A percentile compares a stretch with the other conserved stretches of the same genome.
Evolutionary conservation across 2,888 invertebrate species (phyloP).

Genomic region (Ochlodes sylvanus): DNA sequence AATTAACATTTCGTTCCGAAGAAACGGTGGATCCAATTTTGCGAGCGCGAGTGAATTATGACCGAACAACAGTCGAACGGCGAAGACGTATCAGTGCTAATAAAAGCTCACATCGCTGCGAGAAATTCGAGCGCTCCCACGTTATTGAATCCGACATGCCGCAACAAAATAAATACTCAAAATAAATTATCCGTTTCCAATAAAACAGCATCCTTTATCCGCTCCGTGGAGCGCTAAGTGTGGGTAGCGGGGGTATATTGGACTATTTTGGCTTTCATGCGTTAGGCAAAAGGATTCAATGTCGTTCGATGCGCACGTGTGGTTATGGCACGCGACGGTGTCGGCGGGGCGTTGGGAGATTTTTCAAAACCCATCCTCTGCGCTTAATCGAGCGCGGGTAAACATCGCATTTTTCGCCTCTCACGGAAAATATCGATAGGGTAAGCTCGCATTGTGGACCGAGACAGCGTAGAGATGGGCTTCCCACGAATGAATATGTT

Average conservation of each 20-base stretch:
- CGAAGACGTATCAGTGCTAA: conserved; percentile 49
- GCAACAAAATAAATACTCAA: conserved; percentile 78
- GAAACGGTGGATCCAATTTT: conserved; percentile 37
- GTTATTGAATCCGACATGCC: conserved; percentile 70
- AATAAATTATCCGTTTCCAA: conserved; percentile 83
- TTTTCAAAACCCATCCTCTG: conserved; percentile 73
- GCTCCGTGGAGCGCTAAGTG: conserved; percentile 57
- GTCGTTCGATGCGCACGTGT: conserved; percentile 38
- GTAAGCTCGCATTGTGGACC: conserved; percentile 63
- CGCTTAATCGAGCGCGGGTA: conserved; percentile 81
- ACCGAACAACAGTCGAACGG: conserved; percentile 32
- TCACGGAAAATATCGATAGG: conserved; percentile 73
- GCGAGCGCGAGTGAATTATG: conserved; percentile 25
- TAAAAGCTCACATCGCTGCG: conserved; percentile 52
- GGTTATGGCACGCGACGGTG: conserved; percentile 61
- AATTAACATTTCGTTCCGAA: conserved; percentile 32
- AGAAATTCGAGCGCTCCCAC: conserved; percentile 64
- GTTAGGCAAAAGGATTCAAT: conserved; percentile 45
- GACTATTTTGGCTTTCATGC: conserved; percentile 52
- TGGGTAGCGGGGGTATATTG: conserved; percentile 41
- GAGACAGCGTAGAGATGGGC: conserved; percentile 55
- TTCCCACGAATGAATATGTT: conserved; percentile 77
- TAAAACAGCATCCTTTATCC: conserved; percentile 76
- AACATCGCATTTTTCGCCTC: conserved; percentile 79
- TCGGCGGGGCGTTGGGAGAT: conserved; percentile 64